These are phyloP conservation scores for Ephydatia muelleri DNA, from an alignment of 37 sponge, comb jelly and placozoan species.

Conservation along the genomic window DNA sequence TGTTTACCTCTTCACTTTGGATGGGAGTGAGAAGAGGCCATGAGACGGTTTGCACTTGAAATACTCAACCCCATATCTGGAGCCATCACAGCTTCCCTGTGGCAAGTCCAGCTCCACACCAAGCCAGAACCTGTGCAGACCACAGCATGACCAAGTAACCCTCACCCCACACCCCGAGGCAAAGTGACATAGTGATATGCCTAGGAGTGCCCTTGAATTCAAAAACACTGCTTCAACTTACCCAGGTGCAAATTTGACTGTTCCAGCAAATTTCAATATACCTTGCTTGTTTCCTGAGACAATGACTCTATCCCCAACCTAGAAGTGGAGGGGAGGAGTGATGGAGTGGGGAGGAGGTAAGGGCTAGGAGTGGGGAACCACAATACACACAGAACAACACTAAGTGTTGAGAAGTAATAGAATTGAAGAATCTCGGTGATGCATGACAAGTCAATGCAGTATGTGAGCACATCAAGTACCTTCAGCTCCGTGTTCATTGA, in stretches of 20 bases:
- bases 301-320: constrained; percentile 85
- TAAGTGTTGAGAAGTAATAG: too few relatives aligned
- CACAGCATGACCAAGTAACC: background rate
- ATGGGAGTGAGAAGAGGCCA: constrained; percentile 65
- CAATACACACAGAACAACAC: too few relatives aligned
- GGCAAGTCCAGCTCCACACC: constrained; percentile 90
- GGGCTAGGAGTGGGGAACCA: too few relatives aligned
- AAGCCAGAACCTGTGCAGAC: constrained; percentile 60
- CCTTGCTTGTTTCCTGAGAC: constrained; percentile 67
- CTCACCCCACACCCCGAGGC: background rate
- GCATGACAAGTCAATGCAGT: too few relatives aligned
- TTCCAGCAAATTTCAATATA: constrained; percentile 71
- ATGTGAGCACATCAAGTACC: too few relatives aligned
- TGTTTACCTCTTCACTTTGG: constrained; percentile 59
- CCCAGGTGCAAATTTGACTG: constrained; percentile 87
- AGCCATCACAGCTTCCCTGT: constrained; percentile 87
- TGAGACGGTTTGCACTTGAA: constrained; percentile 85
- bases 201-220: background rate
- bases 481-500: constrained; percentile 52
- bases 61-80: constrained; percentile 76
- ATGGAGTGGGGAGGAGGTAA: background rate
- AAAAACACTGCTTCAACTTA: constrained; percentile 26
- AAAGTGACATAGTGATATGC: background rate
- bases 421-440: too few relatives aligned
- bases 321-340: background rate